phyloP scores from a whole-genome alignment of 2,797 vertebrate genomes.

The Myripristis jacobus region DNA sequence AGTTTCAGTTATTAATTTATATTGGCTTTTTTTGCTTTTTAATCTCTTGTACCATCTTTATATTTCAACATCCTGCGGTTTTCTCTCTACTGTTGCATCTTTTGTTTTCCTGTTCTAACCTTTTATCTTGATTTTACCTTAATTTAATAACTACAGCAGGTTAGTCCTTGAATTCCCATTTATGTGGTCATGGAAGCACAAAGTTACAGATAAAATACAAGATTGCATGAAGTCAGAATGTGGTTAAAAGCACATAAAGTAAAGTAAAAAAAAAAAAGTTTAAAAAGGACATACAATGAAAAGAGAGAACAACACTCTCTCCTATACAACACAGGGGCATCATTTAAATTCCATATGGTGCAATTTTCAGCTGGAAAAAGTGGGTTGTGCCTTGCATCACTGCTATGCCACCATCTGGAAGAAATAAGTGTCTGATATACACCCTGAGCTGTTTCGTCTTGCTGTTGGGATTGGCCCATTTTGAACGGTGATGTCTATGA shows the following conservation, averaged over 20 bases:
- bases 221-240: too few species aligned
- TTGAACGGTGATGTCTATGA: constrained; percentile 39
- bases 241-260: too few species aligned
- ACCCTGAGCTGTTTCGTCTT: constrained; percentile 14
- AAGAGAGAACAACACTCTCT: not conserved
- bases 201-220: not conserved
- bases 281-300: not conserved
- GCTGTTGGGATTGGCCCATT: constrained; percentile 39
- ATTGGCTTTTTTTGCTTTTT: too few species aligned
- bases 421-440: constrained; percentile 22
- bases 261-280: too few species aligned
- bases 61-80: too few species aligned
- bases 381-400: constrained; percentile 26
- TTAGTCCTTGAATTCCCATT: too few species aligned
- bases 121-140: too few species aligned
- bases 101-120: too few species aligned
- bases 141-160: too few species aligned
- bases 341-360: constrained; percentile 22
- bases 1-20: too few species aligned
- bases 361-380: constrained; percentile 10
- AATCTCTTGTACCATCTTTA: too few species aligned
- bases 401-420: constrained; percentile 53
- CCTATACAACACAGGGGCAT: not conserved
- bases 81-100: too few species aligned
- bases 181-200: not conserved